Conservation (phyloP, 2,797 vertebrate species). For the Bryconaethiops microstoma region DNA sequence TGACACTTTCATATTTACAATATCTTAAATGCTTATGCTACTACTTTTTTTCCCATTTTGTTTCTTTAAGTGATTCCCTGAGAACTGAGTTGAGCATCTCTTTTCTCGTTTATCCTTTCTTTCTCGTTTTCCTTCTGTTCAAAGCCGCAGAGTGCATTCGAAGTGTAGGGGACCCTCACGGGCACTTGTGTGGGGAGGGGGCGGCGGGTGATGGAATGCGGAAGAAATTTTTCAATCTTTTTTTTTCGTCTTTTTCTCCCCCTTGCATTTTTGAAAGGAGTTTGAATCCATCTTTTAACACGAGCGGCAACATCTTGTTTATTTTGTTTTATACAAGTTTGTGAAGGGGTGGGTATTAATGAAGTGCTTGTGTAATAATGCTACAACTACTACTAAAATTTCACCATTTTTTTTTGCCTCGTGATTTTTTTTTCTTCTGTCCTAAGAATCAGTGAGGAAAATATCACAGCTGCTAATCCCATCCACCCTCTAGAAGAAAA, state of each 20-base stretch:
- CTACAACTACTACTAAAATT: slow-evolving; percentile 39
- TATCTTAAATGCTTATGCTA: slow-evolving; percentile 97
- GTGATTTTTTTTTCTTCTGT: slow-evolving; percentile 10
- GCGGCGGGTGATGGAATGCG: slow-evolving; percentile 45
- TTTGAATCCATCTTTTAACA: neutral
- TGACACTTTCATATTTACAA: slow-evolving; percentile 99
- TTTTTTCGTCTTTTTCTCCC: neutral
- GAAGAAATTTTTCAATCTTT: slow-evolving; percentile 35
- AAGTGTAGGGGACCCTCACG: slow-evolving; percentile 49
- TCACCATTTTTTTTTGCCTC: slow-evolving; percentile 14
- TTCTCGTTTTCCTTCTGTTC: slow-evolving; percentile 55
- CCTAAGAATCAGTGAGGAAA: slow-evolving; percentile 5
- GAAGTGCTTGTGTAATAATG: slow-evolving; percentile 74
- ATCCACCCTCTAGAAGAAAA: neutral
- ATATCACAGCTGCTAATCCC: slow-evolving; percentile 29
- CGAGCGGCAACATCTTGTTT: neutral
- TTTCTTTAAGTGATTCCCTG: slow-evolving; percentile 99
- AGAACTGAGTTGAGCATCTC: slow-evolving; percentile 88
- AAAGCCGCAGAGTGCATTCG: slow-evolving; percentile 59
- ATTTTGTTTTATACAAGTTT: slow-evolving; percentile 58
- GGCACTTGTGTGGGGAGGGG: slow-evolving; percentile 44
- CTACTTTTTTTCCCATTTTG: slow-evolving; percentile 86
- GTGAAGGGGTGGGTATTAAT: slow-evolving; percentile 70
- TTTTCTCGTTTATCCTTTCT: slow-evolving; percentile 78
- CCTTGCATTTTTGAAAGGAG: neutral